Evolutionary conservation across 2,888 invertebrate species (phyloP), one percentile per base, ranked within the genome.

Genomic region (Brachypalpus laphriformis): DNA sequence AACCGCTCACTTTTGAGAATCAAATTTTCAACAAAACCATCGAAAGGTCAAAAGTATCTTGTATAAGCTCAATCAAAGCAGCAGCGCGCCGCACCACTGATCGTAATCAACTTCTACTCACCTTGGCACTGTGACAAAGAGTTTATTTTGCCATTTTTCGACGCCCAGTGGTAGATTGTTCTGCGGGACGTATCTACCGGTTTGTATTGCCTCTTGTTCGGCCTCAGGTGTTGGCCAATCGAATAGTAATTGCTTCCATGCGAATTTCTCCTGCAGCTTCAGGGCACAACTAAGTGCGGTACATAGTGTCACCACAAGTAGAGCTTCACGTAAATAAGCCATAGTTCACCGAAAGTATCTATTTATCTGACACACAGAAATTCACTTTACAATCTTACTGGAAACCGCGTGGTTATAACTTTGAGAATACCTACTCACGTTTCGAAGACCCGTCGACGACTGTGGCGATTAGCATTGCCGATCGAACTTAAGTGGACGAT

Each of bases 131-230:
- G 95, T 95, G 40, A 95, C 93, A 89, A 94, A 96, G 51, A 94
- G 90, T 93, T 94, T 96, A 91, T 95, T 93, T 89, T 93, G 94
- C 95, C 95, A 96, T 71, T 94, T 93, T 68, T 94, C 96, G 82
- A 96, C 88, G 9, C 96, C 96, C 59, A 96, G 91, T 0, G 95
- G 95, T 59, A 96, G 91, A 91, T 96, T 96, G 90, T 96, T 94
- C 68, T 92, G 94, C 8, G 93, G 93, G 4, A 95, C 92, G 89
- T 94, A 96, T 59, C 92, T 92, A 47, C 94, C 94, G 14, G 92
- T 93, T 47, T 92, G 92, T n/a, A 95, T 91, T 11, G 95, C 95
- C 20, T 92, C 93, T 86, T 94, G 93, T 88, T 94, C 93, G 45
- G 93, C 93, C 77, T 93, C 93, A 11, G 93, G 93, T 49, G 92